Base-by-base conservation (phyloP, 2,888 invertebrate genomes). In the Machimus atricapillus region DNA sequence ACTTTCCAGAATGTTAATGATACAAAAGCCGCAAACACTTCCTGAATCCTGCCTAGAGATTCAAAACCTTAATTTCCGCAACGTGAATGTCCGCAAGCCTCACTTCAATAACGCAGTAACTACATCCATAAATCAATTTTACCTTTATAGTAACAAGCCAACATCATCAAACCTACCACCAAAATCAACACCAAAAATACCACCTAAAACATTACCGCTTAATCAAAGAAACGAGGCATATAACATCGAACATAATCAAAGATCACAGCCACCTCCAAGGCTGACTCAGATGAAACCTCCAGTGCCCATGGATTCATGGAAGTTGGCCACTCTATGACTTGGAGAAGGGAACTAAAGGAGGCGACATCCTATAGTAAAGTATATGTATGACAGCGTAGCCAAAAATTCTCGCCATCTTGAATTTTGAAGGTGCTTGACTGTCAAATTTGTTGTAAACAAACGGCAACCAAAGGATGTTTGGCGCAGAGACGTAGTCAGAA, bases 21-120 rank as follows among this genome's bases (percentile, higher is more conserved):
- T 43, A 43, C 43, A 43, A 14, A 43, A 43, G 1, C 82, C 81
- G 0, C 27, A 52, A n/a, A 83, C 87, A 1, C 83, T 87, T 1
- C 87, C 87, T 14, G 85, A 87, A 46, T 52, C 52, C 1, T 87
- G 79, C 23, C 16, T 87, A 23, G 74, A 86, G 40, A 78, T 87
- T 12, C 78, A 85, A 85, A 87, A 87, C 37, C 19, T 85, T 56
- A 85, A 37, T 46, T 86, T 79, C 34, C 31, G 87, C 7, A 83
- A 83, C n/a, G 14, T 87, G 19, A 37, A 58, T n/a, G 73, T 87
- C 31, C 74, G 34, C 8, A 87, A 82, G 27, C 19, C 16, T 34
- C 8, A 83, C 23, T 19, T 37, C 0, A 40, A 19, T 7, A 83
- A 40, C 23, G 8, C 27, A 14, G 8, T 83, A 43, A 73, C 83